Conservation (phyloP, 1,140 invertebrate genomes). For the Trypoxylus dichotomus region DNA sequence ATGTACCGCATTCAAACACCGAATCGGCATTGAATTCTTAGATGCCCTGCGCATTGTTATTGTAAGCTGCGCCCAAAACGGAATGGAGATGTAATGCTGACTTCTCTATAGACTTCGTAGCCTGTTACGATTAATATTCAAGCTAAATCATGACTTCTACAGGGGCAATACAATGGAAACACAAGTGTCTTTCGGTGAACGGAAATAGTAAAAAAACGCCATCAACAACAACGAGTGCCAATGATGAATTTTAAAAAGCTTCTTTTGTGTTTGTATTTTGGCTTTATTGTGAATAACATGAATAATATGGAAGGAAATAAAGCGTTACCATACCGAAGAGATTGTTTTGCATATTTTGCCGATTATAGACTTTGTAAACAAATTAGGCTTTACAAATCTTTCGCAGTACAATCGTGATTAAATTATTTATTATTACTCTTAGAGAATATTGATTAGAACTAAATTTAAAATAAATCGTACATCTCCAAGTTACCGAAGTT, state of each 20-base stretch:
- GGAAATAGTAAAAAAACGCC: not conserved
- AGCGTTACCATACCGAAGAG: too few species aligned
- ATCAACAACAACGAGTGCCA: not conserved
- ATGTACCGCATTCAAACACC: not conserved
- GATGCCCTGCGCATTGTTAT: not conserved
- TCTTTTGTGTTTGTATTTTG: not conserved
- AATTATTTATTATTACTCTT: too few species aligned
- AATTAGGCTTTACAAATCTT: too few species aligned
- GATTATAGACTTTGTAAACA: too few species aligned
- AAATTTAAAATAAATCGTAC: too few species aligned
- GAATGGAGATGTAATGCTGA: not conserved
- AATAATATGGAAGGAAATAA: too few species aligned
- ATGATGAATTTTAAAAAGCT: slow-evolving; percentile 14
- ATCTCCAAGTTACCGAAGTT: too few species aligned
- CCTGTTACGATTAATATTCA: slow-evolving; percentile 13
- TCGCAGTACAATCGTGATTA: too few species aligned
- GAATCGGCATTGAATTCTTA: not conserved
- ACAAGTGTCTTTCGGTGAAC: not conserved
- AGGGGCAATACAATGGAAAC: not conserved
- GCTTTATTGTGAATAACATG: too few species aligned
- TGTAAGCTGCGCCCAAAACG: not conserved
- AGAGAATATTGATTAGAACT: too few species aligned
- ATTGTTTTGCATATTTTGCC: not conserved
- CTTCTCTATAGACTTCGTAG: not conserved
- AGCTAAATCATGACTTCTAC: not conserved